Conservation (phyloP, 1,140 invertebrate species). For the Drosophila burlai region DNA sequence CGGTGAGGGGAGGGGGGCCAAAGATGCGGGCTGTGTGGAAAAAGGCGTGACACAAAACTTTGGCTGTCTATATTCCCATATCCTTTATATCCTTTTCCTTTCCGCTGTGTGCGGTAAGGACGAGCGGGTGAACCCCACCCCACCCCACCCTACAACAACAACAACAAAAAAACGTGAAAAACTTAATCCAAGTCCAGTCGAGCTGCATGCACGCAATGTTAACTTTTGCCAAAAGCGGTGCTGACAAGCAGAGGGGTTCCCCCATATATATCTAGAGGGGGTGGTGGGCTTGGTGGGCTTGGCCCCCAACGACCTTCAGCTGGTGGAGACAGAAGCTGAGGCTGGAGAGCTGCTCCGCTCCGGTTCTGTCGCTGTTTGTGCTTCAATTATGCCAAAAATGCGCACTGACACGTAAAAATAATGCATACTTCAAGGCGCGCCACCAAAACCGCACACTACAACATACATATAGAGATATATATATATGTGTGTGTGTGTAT, state of each 20-base stretch:
- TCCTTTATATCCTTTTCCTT: slow-evolving; percentile 42
- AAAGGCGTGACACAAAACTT: slow-evolving; percentile 43
- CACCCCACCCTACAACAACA: too few relatives aligned
- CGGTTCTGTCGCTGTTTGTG: slow-evolving; percentile 69
- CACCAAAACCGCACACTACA: slow-evolving; percentile 52
- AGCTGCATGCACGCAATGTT: slow-evolving; percentile 57
- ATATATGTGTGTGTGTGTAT: not conserved
- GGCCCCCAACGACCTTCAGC: slow-evolving; percentile 45
- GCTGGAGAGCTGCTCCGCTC: slow-evolving; percentile 22
- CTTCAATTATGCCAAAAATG: slow-evolving; percentile 83
- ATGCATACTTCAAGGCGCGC: slow-evolving; percentile 81
- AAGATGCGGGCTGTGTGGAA: slow-evolving; percentile 36
- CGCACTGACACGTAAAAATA: slow-evolving; percentile 83
- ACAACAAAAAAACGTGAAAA: slow-evolving; percentile 30
- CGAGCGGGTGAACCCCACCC: slow-evolving; percentile 6
- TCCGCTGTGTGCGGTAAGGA: slow-evolving; percentile 33
- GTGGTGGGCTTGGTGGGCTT: not conserved
- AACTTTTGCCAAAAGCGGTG: slow-evolving; percentile 44
- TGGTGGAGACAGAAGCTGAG: slow-evolving; percentile 13
- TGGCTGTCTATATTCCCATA: slow-evolving; percentile 43
- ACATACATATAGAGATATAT: not conserved
- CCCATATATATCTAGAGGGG: not conserved
- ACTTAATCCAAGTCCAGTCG: slow-evolving; percentile 61
- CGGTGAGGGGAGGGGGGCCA: not conserved
- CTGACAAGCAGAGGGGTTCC: slow-evolving; percentile 7